Evolutionary conservation across 2,797 vertebrate genomes (phyloP).

Genomic region (Numenius phaeopus): DNA sequence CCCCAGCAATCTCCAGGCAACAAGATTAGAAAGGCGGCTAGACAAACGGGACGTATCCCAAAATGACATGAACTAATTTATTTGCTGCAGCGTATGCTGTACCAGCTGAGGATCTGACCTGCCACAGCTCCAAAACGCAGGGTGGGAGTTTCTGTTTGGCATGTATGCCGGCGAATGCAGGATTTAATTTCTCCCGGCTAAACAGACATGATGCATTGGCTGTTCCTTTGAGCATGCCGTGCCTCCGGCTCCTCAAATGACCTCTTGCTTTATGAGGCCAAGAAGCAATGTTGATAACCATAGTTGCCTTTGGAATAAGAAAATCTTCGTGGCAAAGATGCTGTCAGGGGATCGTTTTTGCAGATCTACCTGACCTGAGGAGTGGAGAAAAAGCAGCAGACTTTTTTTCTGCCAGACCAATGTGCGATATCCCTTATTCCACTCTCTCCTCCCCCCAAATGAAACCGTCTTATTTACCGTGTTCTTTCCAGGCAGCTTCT

Average conservation of each 20-base stretch:
- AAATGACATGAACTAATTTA: background rate
- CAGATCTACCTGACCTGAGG: background rate
- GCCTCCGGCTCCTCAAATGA: background rate
- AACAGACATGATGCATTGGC: background rate
- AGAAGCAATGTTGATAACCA: background rate
- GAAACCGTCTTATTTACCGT: background rate
- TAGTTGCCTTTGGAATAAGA: background rate
- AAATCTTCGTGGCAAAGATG: background rate
- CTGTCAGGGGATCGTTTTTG: background rate
- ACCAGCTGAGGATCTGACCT: background rate
- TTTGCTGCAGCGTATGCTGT: background rate
- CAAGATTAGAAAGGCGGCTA: background rate
- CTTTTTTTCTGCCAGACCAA: background rate
- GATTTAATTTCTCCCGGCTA: background rate
- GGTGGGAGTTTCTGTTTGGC: background rate
- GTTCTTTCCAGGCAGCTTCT: background rate
- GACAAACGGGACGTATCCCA: background rate
- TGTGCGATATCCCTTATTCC: background rate
- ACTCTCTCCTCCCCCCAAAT: background rate
- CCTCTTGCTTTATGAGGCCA: background rate
- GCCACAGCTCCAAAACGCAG: background rate
- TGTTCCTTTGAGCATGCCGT: background rate
- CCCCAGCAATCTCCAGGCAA: background rate
- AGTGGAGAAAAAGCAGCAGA: background rate
- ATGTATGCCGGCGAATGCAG: background rate